Conservation (phyloP, 2,797 vertebrate species). For the Xenopus petersii region DNA sequence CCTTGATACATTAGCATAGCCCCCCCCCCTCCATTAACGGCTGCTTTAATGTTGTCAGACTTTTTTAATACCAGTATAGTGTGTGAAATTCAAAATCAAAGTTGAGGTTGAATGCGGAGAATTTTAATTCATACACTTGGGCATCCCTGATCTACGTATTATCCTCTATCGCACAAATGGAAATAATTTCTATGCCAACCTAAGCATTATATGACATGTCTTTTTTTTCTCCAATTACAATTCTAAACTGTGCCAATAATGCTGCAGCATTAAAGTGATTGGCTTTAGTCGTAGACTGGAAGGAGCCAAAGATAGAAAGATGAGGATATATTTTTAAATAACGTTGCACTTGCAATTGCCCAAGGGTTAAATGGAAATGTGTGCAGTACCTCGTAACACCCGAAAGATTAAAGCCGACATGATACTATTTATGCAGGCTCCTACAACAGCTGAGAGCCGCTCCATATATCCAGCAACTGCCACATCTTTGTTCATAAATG, state of each 20-base stretch:
- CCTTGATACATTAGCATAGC: too few species aligned
- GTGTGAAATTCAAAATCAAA: too few species aligned
- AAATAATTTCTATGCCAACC: too few species aligned
- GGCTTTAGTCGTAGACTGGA: constrained; percentile 59
- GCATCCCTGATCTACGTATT: too few species aligned
- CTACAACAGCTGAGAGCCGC: constrained; percentile 73
- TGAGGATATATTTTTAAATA: constrained; percentile 62
- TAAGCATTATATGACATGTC: too few species aligned
- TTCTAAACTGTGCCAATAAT: background rate
- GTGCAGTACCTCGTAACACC: constrained; percentile 73
- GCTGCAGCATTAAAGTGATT: constrained; percentile 42
- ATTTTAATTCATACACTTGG: too few species aligned
- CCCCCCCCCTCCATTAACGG: too few species aligned
- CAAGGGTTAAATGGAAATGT: constrained; percentile 72
- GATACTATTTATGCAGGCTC: constrained; percentile 78
- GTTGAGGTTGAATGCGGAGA: too few species aligned
- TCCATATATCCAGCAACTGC: constrained; percentile 75
- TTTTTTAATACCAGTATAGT: too few species aligned
- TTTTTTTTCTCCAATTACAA: constrained; percentile 23
- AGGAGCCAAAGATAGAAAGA: constrained; percentile 63
- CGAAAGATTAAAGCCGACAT: constrained; percentile 75
- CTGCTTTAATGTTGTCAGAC: too few species aligned
- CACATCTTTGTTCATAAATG: constrained; percentile 76
- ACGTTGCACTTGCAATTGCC: constrained; percentile 63
- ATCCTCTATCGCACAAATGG: too few species aligned